A percentile compares a stretch with the other conserved stretches of the same genome.
phyloP scores from a whole-genome alignment of 1,140 invertebrate species.

The Bombus confusus region DNA sequence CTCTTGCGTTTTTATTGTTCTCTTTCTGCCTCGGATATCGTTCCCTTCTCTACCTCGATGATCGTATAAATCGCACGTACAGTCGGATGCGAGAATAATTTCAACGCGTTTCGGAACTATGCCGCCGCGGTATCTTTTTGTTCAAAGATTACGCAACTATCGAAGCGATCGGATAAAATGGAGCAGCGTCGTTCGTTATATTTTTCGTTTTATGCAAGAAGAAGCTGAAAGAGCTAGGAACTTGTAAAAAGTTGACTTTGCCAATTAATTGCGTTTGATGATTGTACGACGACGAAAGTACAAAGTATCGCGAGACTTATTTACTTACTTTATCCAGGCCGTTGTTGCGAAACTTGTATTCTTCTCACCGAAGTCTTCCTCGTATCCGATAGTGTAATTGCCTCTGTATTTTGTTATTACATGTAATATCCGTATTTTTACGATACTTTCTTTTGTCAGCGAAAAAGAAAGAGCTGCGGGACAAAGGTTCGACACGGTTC shows the following conservation, averaged over 20 bases:
- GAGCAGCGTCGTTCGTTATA: not conserved
- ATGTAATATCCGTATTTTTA: not conserved
- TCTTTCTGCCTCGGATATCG: too few relatives aligned
- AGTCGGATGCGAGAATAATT: too few relatives aligned
- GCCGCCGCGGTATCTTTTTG: not conserved
- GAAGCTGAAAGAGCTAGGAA: not conserved
- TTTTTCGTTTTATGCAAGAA: not conserved
- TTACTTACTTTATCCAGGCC: not conserved
- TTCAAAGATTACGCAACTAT: not conserved
- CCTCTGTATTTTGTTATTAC: not conserved
- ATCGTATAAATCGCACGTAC: too few relatives aligned
- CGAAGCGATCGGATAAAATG: not conserved
- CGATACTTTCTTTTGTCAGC: not conserved
- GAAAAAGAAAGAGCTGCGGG: too few relatives aligned
- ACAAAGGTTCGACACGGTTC: too few relatives aligned
- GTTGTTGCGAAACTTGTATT: not conserved
- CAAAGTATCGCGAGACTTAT: not conserved
- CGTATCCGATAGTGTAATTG: too few relatives aligned
- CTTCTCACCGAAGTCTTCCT: too few relatives aligned
- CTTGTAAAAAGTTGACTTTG: not conserved
- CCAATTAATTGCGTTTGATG: not conserved
- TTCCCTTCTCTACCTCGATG: too few relatives aligned
- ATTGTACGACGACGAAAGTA: not conserved
- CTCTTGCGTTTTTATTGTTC: not conserved
- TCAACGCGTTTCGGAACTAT: too few relatives aligned